A percentile compares a stretch with the other conserved stretches of the same genome.
Evolutionary conservation across 1,140 invertebrate genomes (phyloP).

Genomic region (Gonatopus flavifemur): DNA sequence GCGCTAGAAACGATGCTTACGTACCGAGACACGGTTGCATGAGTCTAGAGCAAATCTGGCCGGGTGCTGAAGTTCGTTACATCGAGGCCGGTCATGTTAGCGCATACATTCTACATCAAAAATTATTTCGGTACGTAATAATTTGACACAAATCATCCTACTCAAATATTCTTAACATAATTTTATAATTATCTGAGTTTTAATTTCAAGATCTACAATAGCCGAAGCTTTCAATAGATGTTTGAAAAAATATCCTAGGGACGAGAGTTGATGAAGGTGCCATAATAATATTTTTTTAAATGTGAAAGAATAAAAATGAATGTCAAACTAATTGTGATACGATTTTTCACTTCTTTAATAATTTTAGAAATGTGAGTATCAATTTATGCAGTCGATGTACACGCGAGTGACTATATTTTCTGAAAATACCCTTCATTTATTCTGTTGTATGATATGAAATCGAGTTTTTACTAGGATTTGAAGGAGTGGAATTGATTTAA

Average conservation of each 20-base stretch:
- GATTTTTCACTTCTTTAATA: too few species aligned
- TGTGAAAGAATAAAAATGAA: too few species aligned
- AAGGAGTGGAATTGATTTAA: too few species aligned
- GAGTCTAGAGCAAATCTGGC: slow-evolving; percentile 87
- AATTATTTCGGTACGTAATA: slow-evolving; percentile 75
- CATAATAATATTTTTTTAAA: too few species aligned
- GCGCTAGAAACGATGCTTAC: slow-evolving; percentile 89
- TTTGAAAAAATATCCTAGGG: slow-evolving; percentile 56
- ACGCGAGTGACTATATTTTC: too few species aligned
- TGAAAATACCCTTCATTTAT: too few species aligned
- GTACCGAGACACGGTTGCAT: slow-evolving; percentile 83
- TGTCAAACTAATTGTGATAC: too few species aligned
- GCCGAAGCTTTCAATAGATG: slow-evolving; percentile 59
- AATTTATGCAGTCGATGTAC: too few species aligned
- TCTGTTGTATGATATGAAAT: too few species aligned
- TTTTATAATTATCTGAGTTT: background rate
- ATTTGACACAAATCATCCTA: background rate
- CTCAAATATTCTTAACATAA: background rate
- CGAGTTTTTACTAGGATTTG: too few species aligned
- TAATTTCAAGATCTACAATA: slow-evolving; percentile 53
- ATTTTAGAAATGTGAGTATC: too few species aligned
- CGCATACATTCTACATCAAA: slow-evolving; percentile 85
- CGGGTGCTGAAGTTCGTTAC: slow-evolving; percentile 83
- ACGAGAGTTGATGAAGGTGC: slow-evolving; percentile 36
- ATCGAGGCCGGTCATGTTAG: slow-evolving; percentile 88